phyloP scores from a whole-genome alignment of 2,797 vertebrate genomes.

The Notoglanidium macrostoma region DNA sequence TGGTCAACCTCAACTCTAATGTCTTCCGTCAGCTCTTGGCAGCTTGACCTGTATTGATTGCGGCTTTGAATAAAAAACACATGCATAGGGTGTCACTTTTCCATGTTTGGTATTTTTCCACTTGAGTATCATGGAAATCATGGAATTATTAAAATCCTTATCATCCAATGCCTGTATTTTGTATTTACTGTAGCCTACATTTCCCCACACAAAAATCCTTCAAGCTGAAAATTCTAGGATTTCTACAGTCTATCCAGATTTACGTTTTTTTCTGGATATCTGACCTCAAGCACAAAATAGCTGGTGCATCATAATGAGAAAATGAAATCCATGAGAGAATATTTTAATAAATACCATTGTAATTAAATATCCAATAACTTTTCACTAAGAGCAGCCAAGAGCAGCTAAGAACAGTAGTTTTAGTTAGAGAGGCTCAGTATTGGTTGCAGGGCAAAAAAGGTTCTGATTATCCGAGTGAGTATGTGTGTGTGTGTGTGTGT shows the following conservation, averaged over 20 bases:
- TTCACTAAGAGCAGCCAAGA: slow-evolving; percentile 40
- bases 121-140: neutral
- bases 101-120: slow-evolving; percentile 17
- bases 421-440: slow-evolving; percentile 13
- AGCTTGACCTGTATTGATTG: slow-evolving; percentile 43
- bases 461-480: slow-evolving; percentile 9
- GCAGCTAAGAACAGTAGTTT: slow-evolving; percentile 34
- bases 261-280: slow-evolving; percentile 6
- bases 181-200: neutral
- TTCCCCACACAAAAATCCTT: neutral
- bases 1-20: slow-evolving; percentile 45
- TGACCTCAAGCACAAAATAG: slow-evolving; percentile 25
- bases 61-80: slow-evolving; percentile 24
- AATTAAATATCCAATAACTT: slow-evolving; percentile 58
- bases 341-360: slow-evolving; percentile 47
- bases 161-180: neutral
- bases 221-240: neutral
- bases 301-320: slow-evolving; percentile 14
- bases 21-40: slow-evolving; percentile 32
- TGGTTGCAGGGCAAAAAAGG: slow-evolving; percentile 38
- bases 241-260: slow-evolving; percentile 1
- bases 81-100: neutral
- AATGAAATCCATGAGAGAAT: slow-evolving; percentile 39
- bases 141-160: slow-evolving; percentile 14
- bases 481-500: slow-evolving; percentile 27